Evolutionary conservation across 1,140 invertebrate species (phyloP), one percentile per base, ranked within the genome.

Genomic region (Homalodisca vitripennis): DNA sequence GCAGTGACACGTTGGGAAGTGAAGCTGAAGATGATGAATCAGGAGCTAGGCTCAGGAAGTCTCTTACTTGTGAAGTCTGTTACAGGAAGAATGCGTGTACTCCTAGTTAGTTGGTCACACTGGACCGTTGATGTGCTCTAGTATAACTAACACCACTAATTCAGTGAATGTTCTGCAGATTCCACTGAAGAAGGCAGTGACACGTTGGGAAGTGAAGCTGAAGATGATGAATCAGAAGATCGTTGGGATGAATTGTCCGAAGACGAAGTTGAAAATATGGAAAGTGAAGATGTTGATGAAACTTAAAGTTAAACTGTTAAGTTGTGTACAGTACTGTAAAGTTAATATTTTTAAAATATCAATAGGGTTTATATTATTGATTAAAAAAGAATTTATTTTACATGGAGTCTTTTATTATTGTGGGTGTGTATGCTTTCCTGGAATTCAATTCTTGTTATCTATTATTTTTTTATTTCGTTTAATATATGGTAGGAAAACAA

Each of bases 191-290:
- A 75, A 68, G 79, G 79, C 46, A 78, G 77, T 47, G 76, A 73
- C 2, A 78, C 78, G 51, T 67, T 79, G 26, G 78, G 75, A 30
- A 79, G 79, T 60, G 67, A 75, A 17, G 79, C 77, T 53, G 70
- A 76, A 10, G 77, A 72, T 12, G 80, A 78, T 24, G 80, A 81
- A 68, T 81, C 80, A 0, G 80, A 81, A 62, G 79, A 81, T 12
- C 78, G 78, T 73, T 82, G 80, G 81, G 80, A 80, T 66, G 80
- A 82, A 70, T 75, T 78, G 22, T 80, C 80, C 0, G 78, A 81
- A 70, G 72, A 77, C 26, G 79, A 80, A 30, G 14, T 22, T 51
- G 74, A 75, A 17, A 72, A 79, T 29, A 76, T 79, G 32, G 79
- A 79, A 41, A 66, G 75, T 10, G 74, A 81, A 53, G 71, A 76